A percentile compares a stretch with the other conserved stretches of the same genome.
These are phyloP conservation scores for Nasua narica DNA, from an alignment of 2,797 vertebrate genomes.

Conservation along the genomic window DNA sequence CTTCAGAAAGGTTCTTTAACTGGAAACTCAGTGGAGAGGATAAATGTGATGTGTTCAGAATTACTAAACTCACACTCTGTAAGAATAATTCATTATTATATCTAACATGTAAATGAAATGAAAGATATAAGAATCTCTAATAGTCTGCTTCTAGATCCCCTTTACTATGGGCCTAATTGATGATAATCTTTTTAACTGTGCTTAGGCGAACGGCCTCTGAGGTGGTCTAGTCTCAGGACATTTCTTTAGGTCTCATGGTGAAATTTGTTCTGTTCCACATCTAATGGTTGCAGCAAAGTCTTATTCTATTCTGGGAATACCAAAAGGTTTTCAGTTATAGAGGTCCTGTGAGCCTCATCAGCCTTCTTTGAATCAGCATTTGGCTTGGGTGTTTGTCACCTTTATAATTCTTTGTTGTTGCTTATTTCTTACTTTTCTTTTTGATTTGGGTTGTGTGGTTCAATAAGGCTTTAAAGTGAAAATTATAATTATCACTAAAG, in stretches of 20 bases:
- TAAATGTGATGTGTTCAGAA: neutral
- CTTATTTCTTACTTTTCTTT: neutral
- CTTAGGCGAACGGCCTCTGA: neutral
- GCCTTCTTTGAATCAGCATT: neutral
- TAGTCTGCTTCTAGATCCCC: neutral
- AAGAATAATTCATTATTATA: neutral
- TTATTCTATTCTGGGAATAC: neutral
- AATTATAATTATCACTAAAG: neutral
- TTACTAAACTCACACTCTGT: neutral
- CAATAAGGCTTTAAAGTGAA: neutral
- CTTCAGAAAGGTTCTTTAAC: neutral
- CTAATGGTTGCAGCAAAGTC: neutral
- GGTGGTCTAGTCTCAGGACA: rapidly evolving
- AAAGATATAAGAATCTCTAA: neutral
- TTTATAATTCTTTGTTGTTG: neutral
- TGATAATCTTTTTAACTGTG: neutral
- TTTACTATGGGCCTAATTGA: neutral
- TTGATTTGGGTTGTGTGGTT: neutral
- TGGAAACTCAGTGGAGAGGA: neutral
- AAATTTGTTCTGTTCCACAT: no score
- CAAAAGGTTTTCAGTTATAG: neutral
- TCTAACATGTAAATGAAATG: neutral
- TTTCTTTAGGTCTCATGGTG: neutral
- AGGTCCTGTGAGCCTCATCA: neutral
- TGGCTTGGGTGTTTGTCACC: neutral